Base-by-base conservation (phyloP, 2,113 vertebrate species). In the Megalops atlanticus region DNA sequence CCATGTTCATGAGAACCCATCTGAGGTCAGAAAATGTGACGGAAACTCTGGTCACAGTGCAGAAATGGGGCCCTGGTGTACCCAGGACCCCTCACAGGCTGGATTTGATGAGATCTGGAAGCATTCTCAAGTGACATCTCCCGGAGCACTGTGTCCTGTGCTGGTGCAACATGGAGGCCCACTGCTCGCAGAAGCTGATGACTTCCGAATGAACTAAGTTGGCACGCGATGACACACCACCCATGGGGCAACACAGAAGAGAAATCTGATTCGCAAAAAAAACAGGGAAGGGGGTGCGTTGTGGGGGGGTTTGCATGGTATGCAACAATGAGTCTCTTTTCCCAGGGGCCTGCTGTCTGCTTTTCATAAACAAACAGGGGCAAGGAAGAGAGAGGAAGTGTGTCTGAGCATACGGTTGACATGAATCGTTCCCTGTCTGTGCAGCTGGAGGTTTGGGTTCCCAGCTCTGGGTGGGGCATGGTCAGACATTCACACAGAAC, bases 361-460 rank as follows among this genome's bases (percentile, higher is more conserved):
- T 70, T 79, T 15, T 16, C 14, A 1, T 43, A 41, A 14, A 36
- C 41, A 41, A 78, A 64, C 38, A 1, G 6, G n/a, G 76, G 68
- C 27, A 27, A 36, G 58, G 58, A 64, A 64, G 54, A 64, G 76
- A n/a, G 77, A 78, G 77, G 77, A 78, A 78, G 15, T 58, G 14
- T 1, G 36, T 10, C 24, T 21, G n/a, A 16, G 77, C 77, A n/a
- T n/a, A 21, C n/a, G 39, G 36, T 12, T 12, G 11, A 64, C n/a
- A 8, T 24, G 5, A n/a, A 18, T 18, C 52, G 18, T 18, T 2
- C 11, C 58, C 58, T 2, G 27, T 47, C 24, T 27, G 64, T 31
- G 33, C 77, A 18, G 11, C 38, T 39, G 27, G 41, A n/a, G 43
- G 18, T 27, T 10, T 43, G 77, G 6, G 6, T 21, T 79, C 40